Conservation (phyloP, 2,888 invertebrate species). For the Adela reaumurella region DNA sequence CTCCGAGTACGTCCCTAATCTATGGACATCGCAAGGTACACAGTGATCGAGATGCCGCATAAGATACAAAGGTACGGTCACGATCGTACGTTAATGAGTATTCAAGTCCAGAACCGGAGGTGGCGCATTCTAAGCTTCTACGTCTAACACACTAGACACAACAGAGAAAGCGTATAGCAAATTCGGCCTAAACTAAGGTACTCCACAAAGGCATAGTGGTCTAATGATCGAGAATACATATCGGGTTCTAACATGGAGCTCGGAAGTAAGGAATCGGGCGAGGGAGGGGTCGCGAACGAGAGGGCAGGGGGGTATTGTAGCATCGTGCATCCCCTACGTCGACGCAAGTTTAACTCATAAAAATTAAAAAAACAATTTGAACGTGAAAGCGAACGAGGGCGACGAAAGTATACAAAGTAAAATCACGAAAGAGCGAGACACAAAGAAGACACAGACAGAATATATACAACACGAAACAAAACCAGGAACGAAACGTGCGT, state of each 20-base stretch:
- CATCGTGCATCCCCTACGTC: slow-evolving; percentile 56
- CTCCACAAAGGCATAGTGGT: too few relatives aligned
- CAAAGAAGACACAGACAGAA: slow-evolving; percentile 3
- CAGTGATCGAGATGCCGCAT: too few relatives aligned
- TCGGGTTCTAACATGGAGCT: too few relatives aligned
- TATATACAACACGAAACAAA: background rate
- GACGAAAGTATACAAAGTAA: slow-evolving; percentile 22
- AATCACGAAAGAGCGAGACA: slow-evolving; percentile 11
- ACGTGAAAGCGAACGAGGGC: slow-evolving; percentile 51
- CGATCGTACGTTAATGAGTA: too few relatives aligned
- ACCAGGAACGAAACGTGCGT: background rate
- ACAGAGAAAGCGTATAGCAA: slow-evolving; percentile 37
- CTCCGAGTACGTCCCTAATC: too few relatives aligned
- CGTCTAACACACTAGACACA: slow-evolving; percentile 32
- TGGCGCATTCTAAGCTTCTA: background rate
- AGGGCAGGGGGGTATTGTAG: slow-evolving; percentile 44
- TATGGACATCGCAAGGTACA: too few relatives aligned
- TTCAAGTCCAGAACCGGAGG: too few relatives aligned
- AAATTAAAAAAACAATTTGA: slow-evolving; percentile 27
- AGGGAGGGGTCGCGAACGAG: slow-evolving; percentile 12
- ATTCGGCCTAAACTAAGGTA: too few relatives aligned
- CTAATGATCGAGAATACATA: too few relatives aligned
- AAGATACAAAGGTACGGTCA: too few relatives aligned
- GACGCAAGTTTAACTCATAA: slow-evolving; percentile 31
- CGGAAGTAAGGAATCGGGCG: background rate